A percentile compares a stretch with the other conserved stretches of the same genome.
phyloP scores from a whole-genome alignment of 2,888 invertebrate species.

The Autographa pulchrina region DNA sequence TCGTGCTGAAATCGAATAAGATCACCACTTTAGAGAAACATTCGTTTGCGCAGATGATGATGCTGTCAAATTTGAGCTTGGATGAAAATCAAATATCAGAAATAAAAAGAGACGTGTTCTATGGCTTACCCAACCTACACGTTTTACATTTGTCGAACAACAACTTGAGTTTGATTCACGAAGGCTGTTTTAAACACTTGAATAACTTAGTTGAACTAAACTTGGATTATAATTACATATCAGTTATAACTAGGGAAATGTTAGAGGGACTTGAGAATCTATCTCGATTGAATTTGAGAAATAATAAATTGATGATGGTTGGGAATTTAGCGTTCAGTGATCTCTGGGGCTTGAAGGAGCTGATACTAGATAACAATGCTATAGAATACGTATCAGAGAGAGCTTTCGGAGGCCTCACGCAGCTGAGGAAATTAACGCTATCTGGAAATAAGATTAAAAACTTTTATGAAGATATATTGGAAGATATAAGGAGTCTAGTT shows the following conservation, averaged over 20 bases:
- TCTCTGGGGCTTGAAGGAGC: constrained; percentile 92
- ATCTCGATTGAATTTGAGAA: constrained; percentile 92
- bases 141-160: constrained; percentile 95
- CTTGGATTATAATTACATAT: constrained; percentile 93
- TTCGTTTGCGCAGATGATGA: constrained; percentile 93
- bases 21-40: constrained; percentile 91
- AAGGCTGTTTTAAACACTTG: constrained; percentile 94
- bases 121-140: constrained; percentile 92
- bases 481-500: constrained; percentile 91
- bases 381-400: constrained; percentile 93
- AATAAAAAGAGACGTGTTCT: constrained; percentile 93
- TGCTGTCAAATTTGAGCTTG: constrained; percentile 91
- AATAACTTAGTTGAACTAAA: constrained; percentile 94
- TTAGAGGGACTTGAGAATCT: constrained; percentile 93
- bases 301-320: constrained; percentile 93
- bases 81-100: constrained; percentile 94
- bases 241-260: constrained; percentile 93
- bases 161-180: constrained; percentile 95
- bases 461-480: constrained; percentile 92
- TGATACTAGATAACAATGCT: constrained; percentile 92
- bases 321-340: constrained; percentile 95
- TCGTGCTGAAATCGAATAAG: constrained; percentile 92
- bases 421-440: constrained; percentile 92
- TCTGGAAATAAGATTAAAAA: constrained; percentile 93
- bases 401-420: constrained; percentile 93